Evolutionary conservation across 2,797 vertebrate species (phyloP).

Genomic region (Macroramphosus scolopax): DNA sequence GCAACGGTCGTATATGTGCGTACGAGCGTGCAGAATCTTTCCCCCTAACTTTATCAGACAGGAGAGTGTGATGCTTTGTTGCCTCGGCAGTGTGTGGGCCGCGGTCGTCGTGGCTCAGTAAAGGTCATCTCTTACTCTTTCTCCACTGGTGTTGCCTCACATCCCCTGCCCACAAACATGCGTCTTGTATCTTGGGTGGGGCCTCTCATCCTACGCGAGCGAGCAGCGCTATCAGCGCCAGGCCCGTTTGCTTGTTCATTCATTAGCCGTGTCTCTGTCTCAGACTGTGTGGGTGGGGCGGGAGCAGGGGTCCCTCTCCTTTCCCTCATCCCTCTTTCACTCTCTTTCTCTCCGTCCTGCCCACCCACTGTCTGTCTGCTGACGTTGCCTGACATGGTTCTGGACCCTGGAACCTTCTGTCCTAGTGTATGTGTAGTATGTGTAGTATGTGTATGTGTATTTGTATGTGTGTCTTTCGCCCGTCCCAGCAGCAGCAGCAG

Average conservation of each 20-base stretch:
- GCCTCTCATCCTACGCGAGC: slow-evolving; percentile 34
- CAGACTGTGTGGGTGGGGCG: slow-evolving; percentile 54
- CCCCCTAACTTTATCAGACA: slow-evolving; percentile 60
- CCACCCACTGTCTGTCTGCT: slow-evolving; percentile 63
- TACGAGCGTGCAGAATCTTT: slow-evolving; percentile 29
- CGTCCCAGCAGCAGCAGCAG: slow-evolving; percentile 11
- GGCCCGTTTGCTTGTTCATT: slow-evolving; percentile 57
- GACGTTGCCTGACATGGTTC: slow-evolving; percentile 48
- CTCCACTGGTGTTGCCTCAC: slow-evolving; percentile 44
- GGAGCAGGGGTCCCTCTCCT: slow-evolving; percentile 48
- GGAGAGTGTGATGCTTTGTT: slow-evolving; percentile 50
- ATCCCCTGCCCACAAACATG: slow-evolving; percentile 57
- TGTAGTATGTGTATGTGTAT: no score
- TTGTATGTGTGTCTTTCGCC: slow-evolving; percentile 11
- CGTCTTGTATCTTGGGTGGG: slow-evolving; percentile 51
- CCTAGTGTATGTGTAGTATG: slow-evolving; percentile 18
- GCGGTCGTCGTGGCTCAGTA: slow-evolving; percentile 56
- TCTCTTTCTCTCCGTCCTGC: slow-evolving; percentile 18
- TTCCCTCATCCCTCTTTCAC: slow-evolving; percentile 26
- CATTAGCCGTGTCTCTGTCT: slow-evolving; percentile 49
- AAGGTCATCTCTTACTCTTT: slow-evolving; percentile 62
- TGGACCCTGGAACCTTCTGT: slow-evolving; percentile 42
- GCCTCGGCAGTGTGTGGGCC: slow-evolving; percentile 56
- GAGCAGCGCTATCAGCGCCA: slow-evolving; percentile 41
- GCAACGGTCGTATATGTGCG: slow-evolving; percentile 20